phyloP scores from a whole-genome alignment of 1,140 invertebrate species.

The Bombus ignitus region DNA sequence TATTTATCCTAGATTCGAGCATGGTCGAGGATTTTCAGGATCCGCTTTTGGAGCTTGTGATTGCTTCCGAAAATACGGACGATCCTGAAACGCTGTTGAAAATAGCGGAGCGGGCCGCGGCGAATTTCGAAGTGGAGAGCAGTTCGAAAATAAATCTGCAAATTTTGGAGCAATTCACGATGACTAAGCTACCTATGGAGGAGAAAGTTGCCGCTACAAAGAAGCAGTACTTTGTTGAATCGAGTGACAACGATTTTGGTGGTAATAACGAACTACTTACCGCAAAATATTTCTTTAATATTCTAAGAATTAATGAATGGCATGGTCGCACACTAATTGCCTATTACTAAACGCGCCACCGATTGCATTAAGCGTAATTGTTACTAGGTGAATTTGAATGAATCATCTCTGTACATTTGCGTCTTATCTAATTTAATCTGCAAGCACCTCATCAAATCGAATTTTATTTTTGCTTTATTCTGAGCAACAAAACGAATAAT shows the following conservation, averaged over 20 bases:
- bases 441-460: background rate
- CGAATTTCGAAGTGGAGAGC: slow-evolving; percentile 56
- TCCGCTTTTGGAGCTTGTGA: slow-evolving; percentile 79
- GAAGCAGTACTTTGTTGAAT: slow-evolving; percentile 81
- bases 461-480: too few species aligned
- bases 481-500: too few species aligned
- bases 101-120: slow-evolving; percentile 73
- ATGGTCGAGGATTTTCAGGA: slow-evolving; percentile 64
- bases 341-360: background rate
- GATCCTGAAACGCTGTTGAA: slow-evolving; percentile 75
- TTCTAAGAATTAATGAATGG: too few species aligned
- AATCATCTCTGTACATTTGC: background rate
- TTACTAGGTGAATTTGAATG: background rate
- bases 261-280: slow-evolving; percentile 11
- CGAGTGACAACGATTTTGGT: slow-evolving; percentile 86
- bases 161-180: slow-evolving; percentile 72
- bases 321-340: too few species aligned
- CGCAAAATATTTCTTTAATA: too few species aligned
- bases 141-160: slow-evolving; percentile 70
- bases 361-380: too few species aligned
- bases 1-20: slow-evolving; percentile 19
- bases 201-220: slow-evolving; percentile 55
- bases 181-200: slow-evolving; percentile 64
- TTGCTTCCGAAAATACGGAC: slow-evolving; percentile 77
- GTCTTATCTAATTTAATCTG: background rate